Percentiles rank a stretch among this genome's conserved stretches.
Conservation (phyloP, 1,140 invertebrate genomes). For the Apocrypta bakeri region DNA sequence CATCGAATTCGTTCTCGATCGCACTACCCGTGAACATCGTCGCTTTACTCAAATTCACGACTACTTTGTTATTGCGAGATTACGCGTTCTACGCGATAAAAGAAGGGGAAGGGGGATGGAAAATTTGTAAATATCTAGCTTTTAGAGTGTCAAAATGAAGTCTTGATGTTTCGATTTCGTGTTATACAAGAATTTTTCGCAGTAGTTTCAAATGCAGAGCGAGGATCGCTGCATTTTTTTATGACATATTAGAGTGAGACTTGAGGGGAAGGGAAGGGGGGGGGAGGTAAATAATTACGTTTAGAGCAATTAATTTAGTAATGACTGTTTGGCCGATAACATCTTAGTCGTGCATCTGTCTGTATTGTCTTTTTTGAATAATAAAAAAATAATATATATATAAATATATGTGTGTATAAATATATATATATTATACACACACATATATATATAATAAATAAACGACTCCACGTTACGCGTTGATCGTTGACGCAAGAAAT, state of each 20-base stretch:
- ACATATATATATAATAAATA: too few species aligned
- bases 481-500: background rate
- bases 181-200: slow-evolving; percentile 30
- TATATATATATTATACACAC: too few species aligned
- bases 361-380: slow-evolving; percentile 16
- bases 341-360: slow-evolving; percentile 11
- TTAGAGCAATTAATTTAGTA: slow-evolving; percentile 41
- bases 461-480: too few species aligned
- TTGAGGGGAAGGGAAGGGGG: background rate
- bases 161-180: slow-evolving; percentile 42
- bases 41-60: slow-evolving; percentile 41
- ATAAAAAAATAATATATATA: slow-evolving; percentile 22
- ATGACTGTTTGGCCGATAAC: slow-evolving; percentile 30
- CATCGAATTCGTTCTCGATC: slow-evolving; percentile 43
- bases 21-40: slow-evolving; percentile 36
- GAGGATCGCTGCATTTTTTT: slow-evolving; percentile 15
- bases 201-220: slow-evolving; percentile 17
- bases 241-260: slow-evolving; percentile 1
- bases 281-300: slow-evolving; percentile 6
- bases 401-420: too few species aligned
- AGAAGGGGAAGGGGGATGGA: background rate
- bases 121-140: slow-evolving; percentile 40
- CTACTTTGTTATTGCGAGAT: background rate
- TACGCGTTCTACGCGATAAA: background rate
- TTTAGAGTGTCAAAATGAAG: slow-evolving; percentile 10